These are phyloP conservation scores for Procavia capensis DNA, from an alignment of 2,113 vertebrate genomes.

Conservation along the genomic window DNA sequence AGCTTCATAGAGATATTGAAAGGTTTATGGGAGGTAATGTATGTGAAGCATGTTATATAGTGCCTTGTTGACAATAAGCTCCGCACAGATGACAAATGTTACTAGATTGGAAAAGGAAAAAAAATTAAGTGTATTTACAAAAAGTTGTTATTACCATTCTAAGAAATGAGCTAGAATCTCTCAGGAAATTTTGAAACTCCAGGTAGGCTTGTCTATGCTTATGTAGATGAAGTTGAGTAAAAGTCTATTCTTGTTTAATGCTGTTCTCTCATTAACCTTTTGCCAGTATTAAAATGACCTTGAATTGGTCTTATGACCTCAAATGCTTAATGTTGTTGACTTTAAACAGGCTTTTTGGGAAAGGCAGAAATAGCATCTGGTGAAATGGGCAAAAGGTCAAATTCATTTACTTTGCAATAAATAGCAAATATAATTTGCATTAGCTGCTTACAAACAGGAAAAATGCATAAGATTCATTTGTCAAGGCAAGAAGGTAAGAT, in stretches of 20 bases:
- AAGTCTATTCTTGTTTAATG: slow-evolving; percentile 88
- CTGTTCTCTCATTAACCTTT: slow-evolving; percentile 93
- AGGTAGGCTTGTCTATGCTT: slow-evolving; percentile 79
- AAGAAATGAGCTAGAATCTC: slow-evolving; percentile 56
- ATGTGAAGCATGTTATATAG: neutral
- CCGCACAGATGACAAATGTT: neutral
- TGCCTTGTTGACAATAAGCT: neutral
- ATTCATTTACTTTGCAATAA: slow-evolving; percentile 86
- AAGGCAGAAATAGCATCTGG: slow-evolving; percentile 88
- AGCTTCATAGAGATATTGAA: neutral
- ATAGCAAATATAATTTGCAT: slow-evolving; percentile 73
- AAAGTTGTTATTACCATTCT: neutral
- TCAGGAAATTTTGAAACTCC: slow-evolving; percentile 73
- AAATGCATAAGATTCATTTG: slow-evolving; percentile 54
- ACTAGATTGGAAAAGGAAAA: neutral
- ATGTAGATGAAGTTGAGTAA: slow-evolving; percentile 82
- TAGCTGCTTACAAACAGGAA: slow-evolving; percentile 68
- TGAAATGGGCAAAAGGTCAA: slow-evolving; percentile 89
- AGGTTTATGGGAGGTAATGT: neutral
- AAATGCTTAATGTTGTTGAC: slow-evolving; percentile 89
- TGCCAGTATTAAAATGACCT: slow-evolving; percentile 90
- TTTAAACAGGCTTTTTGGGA: slow-evolving; percentile 89
- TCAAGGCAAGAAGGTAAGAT: slow-evolving; percentile 51
- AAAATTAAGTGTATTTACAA: neutral
- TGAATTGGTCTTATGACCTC: slow-evolving; percentile 88